Percentiles rank a stretch among this genome's conserved stretches.
phyloP scores from a whole-genome alignment of 2,888 invertebrate species.

The Sinopyrophorus schimmeli region DNA sequence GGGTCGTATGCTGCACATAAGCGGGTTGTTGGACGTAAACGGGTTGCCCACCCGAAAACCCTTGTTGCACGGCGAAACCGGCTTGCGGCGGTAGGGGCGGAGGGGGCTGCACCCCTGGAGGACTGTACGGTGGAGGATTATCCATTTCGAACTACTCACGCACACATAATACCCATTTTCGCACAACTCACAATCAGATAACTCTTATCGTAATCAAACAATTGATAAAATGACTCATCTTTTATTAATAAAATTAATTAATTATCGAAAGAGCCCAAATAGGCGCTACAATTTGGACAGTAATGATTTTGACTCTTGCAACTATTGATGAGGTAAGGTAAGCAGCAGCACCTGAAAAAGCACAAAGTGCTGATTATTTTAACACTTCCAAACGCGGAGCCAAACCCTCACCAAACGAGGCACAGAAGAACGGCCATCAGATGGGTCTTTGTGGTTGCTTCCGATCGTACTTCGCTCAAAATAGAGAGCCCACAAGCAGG shows the following conservation, averaged over 20 bases:
- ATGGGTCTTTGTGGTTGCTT: constrained; percentile 57
- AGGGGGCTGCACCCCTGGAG: constrained; percentile 6
- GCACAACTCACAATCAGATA: neutral
- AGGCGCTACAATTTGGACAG: constrained; percentile 44
- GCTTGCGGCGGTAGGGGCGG: constrained; percentile 18
- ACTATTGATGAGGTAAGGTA: constrained; percentile 56
- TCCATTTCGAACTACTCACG: constrained; percentile 1
- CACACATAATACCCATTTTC: neutral
- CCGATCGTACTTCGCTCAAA: constrained; percentile 50
- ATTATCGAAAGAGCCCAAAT: constrained; percentile 2
- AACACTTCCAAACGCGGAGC: too few relatives aligned
- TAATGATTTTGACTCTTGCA: constrained; percentile 55
- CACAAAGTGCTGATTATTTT: neutral
- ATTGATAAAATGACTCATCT: too few relatives aligned
- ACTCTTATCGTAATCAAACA: neutral
- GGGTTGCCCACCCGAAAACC: too few relatives aligned
- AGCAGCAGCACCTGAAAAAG: constrained; percentile 48
- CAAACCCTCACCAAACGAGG: constrained; percentile 54
- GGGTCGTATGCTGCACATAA: neutral
- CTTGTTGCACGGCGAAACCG: constrained; percentile 20
- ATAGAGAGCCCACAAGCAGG: constrained; percentile 55
- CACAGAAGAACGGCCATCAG: constrained; percentile 56
- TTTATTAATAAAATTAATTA: too few relatives aligned
- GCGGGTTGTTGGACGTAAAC: neutral
- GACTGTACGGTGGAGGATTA: constrained; percentile 36